A percentile compares a stretch with the other conserved stretches of the same genome.
phyloP scores from a whole-genome alignment of 1,140 invertebrate genomes.

The Pomacea maculata region DNA sequence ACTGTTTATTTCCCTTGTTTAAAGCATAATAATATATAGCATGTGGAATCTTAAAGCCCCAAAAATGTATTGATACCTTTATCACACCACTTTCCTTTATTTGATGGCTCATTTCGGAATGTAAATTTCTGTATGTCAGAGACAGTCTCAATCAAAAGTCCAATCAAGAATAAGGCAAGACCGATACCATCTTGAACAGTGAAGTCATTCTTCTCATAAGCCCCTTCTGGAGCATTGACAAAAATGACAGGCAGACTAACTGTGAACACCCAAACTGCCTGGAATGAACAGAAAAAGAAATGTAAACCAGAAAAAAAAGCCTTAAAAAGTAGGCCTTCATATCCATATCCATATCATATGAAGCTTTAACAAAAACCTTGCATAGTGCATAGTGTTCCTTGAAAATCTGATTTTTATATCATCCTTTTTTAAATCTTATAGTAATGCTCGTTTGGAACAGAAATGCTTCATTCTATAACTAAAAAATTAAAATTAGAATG shows the following conservation, averaged over 20 bases:
- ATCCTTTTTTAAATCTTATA: too few relatives aligned
- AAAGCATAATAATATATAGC: too few relatives aligned
- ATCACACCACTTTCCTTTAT: slow-evolving; percentile 88
- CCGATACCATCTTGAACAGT: slow-evolving; percentile 73
- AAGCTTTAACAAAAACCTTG: background rate
- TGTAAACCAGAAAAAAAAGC: background rate
- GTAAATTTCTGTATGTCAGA: slow-evolving; percentile 92
- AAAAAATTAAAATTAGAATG: too few relatives aligned
- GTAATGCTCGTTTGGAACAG: too few relatives aligned
- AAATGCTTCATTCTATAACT: too few relatives aligned
- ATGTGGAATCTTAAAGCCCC: too few relatives aligned
- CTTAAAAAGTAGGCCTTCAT: background rate
- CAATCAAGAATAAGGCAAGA: slow-evolving; percentile 82
- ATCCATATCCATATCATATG: background rate
- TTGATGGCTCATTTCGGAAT: slow-evolving; percentile 85
- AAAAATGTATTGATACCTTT: slow-evolving; percentile 71
- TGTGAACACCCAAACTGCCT: slow-evolving; percentile 92
- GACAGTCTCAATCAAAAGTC: slow-evolving; percentile 86
- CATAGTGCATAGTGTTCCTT: too few relatives aligned
- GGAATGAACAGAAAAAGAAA: slow-evolving; percentile 31
- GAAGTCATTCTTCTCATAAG: slow-evolving; percentile 67
- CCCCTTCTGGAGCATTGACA: slow-evolving; percentile 79
- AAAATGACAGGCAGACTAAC: slow-evolving; percentile 92
- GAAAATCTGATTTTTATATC: too few relatives aligned
- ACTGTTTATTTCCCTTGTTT: too few relatives aligned